Evolutionary conservation across 2,797 vertebrate species (phyloP).

Genomic region (Lindbergichthys nudifrons): DNA sequence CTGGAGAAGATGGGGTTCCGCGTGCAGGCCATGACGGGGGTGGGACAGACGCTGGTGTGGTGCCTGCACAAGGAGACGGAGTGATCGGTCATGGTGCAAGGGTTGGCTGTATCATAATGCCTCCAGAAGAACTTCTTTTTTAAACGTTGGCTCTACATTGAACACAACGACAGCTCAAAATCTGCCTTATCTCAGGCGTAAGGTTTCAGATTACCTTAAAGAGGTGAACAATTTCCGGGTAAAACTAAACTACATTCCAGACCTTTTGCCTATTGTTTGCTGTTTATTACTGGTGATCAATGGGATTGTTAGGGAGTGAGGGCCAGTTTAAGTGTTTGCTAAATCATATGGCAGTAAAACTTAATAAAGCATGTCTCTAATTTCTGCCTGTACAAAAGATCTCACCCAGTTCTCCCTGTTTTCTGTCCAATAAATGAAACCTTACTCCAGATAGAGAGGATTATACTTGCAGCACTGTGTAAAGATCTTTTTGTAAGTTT

Average conservation of each 20-base stretch:
- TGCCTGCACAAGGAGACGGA: constrained; percentile 91
- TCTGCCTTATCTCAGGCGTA: constrained; percentile 1
- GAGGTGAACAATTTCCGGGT: constrained; percentile 7
- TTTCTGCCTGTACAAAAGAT: constrained; percentile 11
- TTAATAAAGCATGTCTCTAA: constrained; percentile 22
- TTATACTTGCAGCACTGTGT: constrained; percentile 26
- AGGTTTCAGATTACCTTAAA: constrained; percentile 38
- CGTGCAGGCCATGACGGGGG: constrained; percentile 93
- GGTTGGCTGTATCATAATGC: not conserved
- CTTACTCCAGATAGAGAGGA: constrained; percentile 10
- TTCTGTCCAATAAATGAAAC: constrained; percentile 21
- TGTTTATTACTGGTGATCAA: constrained; percentile 22
- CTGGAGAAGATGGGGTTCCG: constrained; percentile 92
- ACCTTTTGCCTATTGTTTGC: constrained; percentile 18
- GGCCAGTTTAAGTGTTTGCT: constrained; percentile 12
- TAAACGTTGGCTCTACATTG: not conserved
- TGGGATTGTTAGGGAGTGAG: not conserved
- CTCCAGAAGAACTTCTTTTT: not conserved
- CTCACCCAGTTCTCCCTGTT: not conserved
- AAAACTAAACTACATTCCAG: constrained; percentile 38
- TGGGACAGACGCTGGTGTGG: constrained; percentile 98
- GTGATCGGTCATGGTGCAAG: constrained; percentile 32
- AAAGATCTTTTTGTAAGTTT: constrained; percentile 47
- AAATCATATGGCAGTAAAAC: constrained; percentile 15
- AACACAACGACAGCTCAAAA: not conserved